These are phyloP conservation scores for Brienomyrus brachyistius DNA, from an alignment of 2,113 vertebrate genomes.

Conservation along the genomic window DNA sequence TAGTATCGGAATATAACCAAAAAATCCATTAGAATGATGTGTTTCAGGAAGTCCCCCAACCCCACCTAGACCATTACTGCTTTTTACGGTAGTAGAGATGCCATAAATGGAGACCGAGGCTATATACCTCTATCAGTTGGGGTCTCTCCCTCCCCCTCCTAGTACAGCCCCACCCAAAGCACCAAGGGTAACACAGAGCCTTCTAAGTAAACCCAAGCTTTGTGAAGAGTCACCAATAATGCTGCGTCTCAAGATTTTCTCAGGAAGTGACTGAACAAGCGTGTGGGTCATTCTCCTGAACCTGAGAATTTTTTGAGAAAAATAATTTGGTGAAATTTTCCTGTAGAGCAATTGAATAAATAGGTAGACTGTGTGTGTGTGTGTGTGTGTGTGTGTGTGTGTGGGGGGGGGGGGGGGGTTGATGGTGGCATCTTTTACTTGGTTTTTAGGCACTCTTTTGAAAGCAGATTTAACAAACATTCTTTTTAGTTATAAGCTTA, in stretches of 20 bases:
- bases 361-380: neutral
- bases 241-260: conserved; percentile 25
- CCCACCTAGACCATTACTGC: neutral
- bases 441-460: neutral
- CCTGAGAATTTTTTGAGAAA: neutral
- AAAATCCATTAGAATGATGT: conserved; percentile 24
- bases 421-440: neutral
- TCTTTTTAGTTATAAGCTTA: neutral
- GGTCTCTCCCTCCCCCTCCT: neutral
- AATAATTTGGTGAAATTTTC: neutral
- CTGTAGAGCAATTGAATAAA: neutral
- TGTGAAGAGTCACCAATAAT: conserved; percentile 33
- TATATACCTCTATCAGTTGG: conserved; percentile 32
- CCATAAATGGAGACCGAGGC: conserved; percentile 28
- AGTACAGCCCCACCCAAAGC: conserved; percentile 33
- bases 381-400: too few relatives aligned
- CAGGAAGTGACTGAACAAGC: conserved; percentile 16
- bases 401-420: neutral
- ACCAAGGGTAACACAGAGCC: conserved; percentile 47
- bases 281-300: neutral
- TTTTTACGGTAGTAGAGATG: conserved; percentile 44
- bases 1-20: conserved; percentile 8
- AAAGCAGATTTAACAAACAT: neutral
- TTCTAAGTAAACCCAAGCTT: conserved; percentile 52
- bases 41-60: conserved; percentile 21